Conservation (phyloP, 2,797 vertebrate genomes). For the Phylloscopus collybita region DNA sequence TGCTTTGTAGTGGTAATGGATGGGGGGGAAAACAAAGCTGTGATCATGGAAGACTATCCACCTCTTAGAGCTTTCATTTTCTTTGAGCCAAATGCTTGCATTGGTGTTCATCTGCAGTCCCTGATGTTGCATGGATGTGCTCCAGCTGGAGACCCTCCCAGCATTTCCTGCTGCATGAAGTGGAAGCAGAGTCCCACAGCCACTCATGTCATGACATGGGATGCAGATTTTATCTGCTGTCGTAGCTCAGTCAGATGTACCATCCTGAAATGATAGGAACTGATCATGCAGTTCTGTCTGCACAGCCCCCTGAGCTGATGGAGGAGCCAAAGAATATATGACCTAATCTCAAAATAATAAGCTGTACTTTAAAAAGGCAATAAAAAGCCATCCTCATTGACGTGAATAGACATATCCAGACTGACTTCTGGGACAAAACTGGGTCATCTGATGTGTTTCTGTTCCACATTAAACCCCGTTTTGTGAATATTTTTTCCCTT, state of each 20-base stretch:
- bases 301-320: neutral
- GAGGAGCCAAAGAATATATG: neutral
- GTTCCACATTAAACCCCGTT: neutral
- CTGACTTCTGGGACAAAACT: neutral
- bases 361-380: neutral
- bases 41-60: neutral
- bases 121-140: neutral
- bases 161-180: neutral
- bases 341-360: neutral
- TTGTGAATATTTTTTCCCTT: neutral
- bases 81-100: neutral
- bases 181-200: neutral
- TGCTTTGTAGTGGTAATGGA: neutral
- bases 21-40: neutral
- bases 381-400: neutral
- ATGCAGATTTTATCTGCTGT: neutral
- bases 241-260: neutral
- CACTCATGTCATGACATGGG: neutral
- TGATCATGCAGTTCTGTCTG: neutral
- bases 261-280: neutral
- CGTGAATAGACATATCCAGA: neutral
- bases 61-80: neutral
- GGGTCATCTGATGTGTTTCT: neutral
- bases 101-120: neutral
- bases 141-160: neutral